Evolutionary conservation across 2,113 vertebrate species (phyloP), one percentile per base, ranked within the genome.

Genomic region (Psittacula cyanocephala): DNA sequence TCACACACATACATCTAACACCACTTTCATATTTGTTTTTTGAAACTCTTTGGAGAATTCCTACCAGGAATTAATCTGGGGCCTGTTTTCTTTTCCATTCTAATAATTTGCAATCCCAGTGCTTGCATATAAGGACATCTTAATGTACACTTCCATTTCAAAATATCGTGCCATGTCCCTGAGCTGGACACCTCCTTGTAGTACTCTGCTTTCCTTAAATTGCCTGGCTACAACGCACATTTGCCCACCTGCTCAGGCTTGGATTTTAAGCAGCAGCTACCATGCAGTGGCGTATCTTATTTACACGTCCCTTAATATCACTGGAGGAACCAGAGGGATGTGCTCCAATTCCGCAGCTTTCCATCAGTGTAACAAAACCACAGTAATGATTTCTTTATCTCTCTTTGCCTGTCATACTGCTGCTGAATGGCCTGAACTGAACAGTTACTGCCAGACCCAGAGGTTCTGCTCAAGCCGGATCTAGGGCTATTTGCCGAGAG

Each of bases 311-410:
- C 44, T 81, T 92, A 76, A 63, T 65, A 62, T 76, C 49, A 75
- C 80, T 65, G 65, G 52, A 86, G 37, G 68, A 95, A 86, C 43
- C 63, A 72, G 47, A 76, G 74, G 62, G 81, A 57, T 86, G n/a
- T 68, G 10, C 17, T 95, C 52, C 67, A 92, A 77, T 87, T 79
- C 65, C 63, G 62, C 44, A 80, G 44, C 44, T 93, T 91, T 81
- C 55, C 47, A 52, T 84, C 87, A 85, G 7, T 37, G 63, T 49
- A 92, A 67, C 35, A 85, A 68, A 94, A 57, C n/a, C 76, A 76
- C 17, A 46, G 5, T 68, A 89, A 93, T 35, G 44, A 89, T 79
- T 93, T 83, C 39, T 95, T 94, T 84, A n/a, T 44, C 79, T 89
- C 89, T 63, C 37, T 49, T 86, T 89, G 52, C 20, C 64, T 62